Evolutionary conservation across 1,140 invertebrate genomes (phyloP), one percentile per base, ranked within the genome.

Genomic region (Drosophila kanapiae): DNA sequence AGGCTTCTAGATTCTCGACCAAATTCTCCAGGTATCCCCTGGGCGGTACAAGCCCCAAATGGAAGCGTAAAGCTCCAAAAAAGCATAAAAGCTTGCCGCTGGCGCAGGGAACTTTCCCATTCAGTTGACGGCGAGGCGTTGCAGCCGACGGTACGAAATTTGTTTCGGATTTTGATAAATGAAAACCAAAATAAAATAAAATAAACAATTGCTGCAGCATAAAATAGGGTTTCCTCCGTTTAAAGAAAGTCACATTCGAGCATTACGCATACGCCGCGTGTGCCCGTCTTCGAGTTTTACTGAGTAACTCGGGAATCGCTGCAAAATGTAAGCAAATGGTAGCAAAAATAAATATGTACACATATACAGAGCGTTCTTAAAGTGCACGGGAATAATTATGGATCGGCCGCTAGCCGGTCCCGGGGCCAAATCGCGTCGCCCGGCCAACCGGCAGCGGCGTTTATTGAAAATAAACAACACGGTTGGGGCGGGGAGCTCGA

Each of bases 401-500:
- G 65, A 70, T 74, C 65, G 54, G 71, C 43, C 53, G 62, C 18
- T 53, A 27, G 82, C 53, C 33, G 43, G 54, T 11, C 57, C 67
- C 51, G 38, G 40, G 42, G n/a, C 63, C 31, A n/a, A 75, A 64
- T 68, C 43, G 51, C 61, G 75, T 75, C 82, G 75, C 33, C 48
- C 27, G 29, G 27, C 45, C 40, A 18, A 29, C 59, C 75, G 65
- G 53, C 75, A 58, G 53, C 27, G 42, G 42, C 77, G 80, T 84
- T 84, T 69, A 80, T 79, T 43, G 64, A 78, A 84, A 90, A 87
- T 87, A 87, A 87, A 87, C 79, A 87, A 80, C 37, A 51, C 16
- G 40, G 49, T 18, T 33, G 56, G 57, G 57, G 43, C 13, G 31
- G 56, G 11, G 42, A 37, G 31, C 51, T 37, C 51, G 16, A 29